phyloP scores from a whole-genome alignment of 2,888 invertebrate species.

The Tetragonula carbonaria region DNA sequence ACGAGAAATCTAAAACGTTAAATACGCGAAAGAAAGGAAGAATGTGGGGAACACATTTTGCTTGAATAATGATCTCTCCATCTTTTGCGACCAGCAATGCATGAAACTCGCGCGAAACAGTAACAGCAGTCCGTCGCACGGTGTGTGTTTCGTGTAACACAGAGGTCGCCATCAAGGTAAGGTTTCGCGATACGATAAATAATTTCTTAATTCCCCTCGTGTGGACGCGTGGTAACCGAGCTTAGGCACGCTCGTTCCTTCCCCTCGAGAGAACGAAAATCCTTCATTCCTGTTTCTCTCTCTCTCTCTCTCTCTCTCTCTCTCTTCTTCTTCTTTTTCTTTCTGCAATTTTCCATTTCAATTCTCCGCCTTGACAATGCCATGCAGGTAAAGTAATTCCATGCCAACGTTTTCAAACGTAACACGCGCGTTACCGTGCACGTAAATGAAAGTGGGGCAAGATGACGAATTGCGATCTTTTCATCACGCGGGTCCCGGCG shows the following conservation, averaged over 20 bases:
- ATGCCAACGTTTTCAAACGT: conserved; percentile 24
- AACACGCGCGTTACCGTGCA: conserved; percentile 35
- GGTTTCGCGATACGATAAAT: conserved; percentile 28
- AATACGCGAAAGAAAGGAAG: background rate
- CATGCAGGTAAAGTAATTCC: conserved; percentile 41
- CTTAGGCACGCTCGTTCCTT: background rate
- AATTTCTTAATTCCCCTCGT: conserved; percentile 32
- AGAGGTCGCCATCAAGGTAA: background rate
- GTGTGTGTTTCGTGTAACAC: background rate
- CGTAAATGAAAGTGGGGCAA: conserved; percentile 56
- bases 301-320: background rate
- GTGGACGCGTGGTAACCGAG: background rate
- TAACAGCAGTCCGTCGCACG: background rate
- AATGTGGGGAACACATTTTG: background rate
- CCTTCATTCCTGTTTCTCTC: too few species aligned
- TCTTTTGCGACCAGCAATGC: conserved; percentile 11
- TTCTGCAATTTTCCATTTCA: conserved; percentile 9
- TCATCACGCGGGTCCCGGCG: conserved; percentile 37
- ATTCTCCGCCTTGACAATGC: conserved; percentile 31
- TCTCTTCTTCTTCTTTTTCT: background rate
- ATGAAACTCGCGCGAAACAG: background rate
- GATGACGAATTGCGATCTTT: conserved; percentile 70
- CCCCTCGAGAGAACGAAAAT: background rate
- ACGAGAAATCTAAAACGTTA: conserved; percentile 34
- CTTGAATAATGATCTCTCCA: conserved; percentile 33